phyloP scores from a whole-genome alignment of 2,113 vertebrate species.

The Syngnathus typhle region DNA sequence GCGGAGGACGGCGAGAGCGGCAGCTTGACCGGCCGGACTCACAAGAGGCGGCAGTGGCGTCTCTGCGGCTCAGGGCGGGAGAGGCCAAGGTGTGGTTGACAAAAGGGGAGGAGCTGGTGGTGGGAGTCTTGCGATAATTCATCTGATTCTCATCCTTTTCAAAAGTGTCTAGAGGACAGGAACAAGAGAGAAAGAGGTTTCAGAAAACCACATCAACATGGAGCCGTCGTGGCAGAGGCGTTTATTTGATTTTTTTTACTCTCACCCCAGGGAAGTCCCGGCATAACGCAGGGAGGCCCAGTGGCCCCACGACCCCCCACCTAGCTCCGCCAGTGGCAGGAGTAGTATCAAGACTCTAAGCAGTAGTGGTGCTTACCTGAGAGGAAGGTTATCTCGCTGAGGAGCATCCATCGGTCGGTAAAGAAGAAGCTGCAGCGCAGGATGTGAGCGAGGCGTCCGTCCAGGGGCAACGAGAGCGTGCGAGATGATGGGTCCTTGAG shows the following conservation, averaged over 20 bases:
- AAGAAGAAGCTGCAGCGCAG: constrained; percentile 86
- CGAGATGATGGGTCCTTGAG: constrained; percentile 82
- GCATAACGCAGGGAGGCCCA: too few species aligned
- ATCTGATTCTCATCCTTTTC: constrained; percentile 31
- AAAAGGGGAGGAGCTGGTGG: constrained; percentile 29
- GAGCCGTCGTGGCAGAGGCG: too few species aligned
- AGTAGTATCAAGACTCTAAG: too few species aligned
- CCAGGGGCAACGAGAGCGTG: constrained; percentile 73
- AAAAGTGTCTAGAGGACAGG: constrained; percentile 52
- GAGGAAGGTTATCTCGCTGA: constrained; percentile 87
- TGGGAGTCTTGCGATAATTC: constrained; percentile 26
- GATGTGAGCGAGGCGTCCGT: constrained; percentile 70
- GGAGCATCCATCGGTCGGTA: constrained; percentile 82
- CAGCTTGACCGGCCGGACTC: constrained; percentile 47
- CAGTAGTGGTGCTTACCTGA: constrained; percentile 66
- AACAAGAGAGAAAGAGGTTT: constrained; percentile 11
- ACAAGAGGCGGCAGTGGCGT: constrained; percentile 49
- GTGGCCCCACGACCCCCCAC: too few species aligned
- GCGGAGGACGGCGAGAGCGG: background rate
- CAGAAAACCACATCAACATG: constrained; percentile 4
- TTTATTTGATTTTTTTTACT: too few species aligned
- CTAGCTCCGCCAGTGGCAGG: too few species aligned
- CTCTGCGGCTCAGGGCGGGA: constrained; percentile 44
- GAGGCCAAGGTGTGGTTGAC: constrained; percentile 38
- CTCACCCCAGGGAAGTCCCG: too few species aligned